A percentile compares a stretch with the other conserved stretches of the same genome.
Conservation (phyloP, 2,797 vertebrate genomes). For the Sciaenops ocellatus region DNA sequence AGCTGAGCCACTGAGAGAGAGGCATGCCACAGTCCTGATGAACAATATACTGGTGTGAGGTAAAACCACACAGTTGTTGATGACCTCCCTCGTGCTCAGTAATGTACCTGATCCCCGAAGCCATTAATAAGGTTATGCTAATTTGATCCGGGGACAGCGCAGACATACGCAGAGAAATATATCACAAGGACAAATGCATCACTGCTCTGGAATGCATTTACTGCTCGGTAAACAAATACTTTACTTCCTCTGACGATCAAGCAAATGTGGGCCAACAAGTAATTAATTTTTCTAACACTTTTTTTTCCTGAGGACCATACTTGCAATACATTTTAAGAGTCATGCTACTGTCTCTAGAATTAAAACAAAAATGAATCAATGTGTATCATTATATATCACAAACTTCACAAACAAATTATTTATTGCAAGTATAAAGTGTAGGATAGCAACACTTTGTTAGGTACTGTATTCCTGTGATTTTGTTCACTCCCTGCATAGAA, state of each 20-base stretch:
- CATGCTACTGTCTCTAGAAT: neutral
- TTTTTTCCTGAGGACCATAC: neutral
- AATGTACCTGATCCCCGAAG: constrained; percentile 73
- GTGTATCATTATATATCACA: neutral
- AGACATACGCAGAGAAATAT: constrained; percentile 56
- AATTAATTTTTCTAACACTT: constrained; percentile 32
- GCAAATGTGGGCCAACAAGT: constrained; percentile 38
- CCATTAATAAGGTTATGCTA: constrained; percentile 78
- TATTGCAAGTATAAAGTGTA: neutral
- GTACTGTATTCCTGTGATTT: neutral
- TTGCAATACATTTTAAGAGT: constrained; percentile 19
- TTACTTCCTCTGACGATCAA: constrained; percentile 47
- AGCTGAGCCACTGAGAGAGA: constrained; percentile 59
- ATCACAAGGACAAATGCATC: constrained; percentile 65
- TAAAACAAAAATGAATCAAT: neutral
- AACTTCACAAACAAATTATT: constrained; percentile 6
- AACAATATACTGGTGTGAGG: constrained; percentile 57
- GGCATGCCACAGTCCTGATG: constrained; percentile 53
- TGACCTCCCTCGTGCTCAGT: constrained; percentile 73
- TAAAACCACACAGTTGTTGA: constrained; percentile 70
- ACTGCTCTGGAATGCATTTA: constrained; percentile 46
- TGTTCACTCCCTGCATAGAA: too few relatives aligned
- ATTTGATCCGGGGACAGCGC: constrained; percentile 60
- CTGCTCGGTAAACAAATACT: constrained; percentile 63
- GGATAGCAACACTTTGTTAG: neutral